Evolutionary conservation across 2,113 vertebrate genomes (phyloP).

Genomic region (Gallinago undulata): DNA sequence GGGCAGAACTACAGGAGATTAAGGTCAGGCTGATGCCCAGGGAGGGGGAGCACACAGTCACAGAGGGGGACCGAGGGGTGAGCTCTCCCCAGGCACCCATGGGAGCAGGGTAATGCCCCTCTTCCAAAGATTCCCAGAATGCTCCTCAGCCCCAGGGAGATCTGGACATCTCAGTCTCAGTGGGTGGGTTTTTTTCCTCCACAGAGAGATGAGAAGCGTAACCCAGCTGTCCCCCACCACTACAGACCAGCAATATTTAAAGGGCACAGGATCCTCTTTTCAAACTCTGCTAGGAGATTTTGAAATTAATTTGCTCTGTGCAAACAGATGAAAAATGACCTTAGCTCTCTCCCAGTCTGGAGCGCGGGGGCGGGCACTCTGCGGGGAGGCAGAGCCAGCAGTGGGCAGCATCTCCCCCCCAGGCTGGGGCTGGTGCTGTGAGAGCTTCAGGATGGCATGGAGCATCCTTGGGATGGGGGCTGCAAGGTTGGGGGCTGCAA

Average conservation of each 20-base stretch:
- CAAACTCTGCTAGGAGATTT: neutral
- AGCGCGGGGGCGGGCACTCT: rapidly evolving
- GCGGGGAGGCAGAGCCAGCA: neutral
- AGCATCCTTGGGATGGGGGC: rapidly evolving
- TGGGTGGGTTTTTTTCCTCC: neutral
- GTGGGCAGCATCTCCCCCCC: neutral
- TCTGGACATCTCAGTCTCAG: neutral
- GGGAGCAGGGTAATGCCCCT: too few relatives aligned
- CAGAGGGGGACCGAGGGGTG: neutral
- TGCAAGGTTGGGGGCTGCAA: rapidly evolving
- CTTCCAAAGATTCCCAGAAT: neutral
- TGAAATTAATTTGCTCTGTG: neutral
- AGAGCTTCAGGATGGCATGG: too few relatives aligned
- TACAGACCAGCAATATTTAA: neutral
- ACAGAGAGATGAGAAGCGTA: neutral
- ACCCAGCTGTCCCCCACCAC: neutral
- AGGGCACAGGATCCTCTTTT: neutral
- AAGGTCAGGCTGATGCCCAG: neutral
- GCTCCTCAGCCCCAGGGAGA: rapidly evolving
- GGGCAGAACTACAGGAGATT: neutral
- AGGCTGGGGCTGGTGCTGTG: too few relatives aligned
- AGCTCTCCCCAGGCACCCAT: neutral
- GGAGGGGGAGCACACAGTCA: neutral
- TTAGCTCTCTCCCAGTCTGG: neutral
- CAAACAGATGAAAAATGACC: neutral